phyloP scores from a whole-genome alignment of 2,888 invertebrate species.

The Drosophila aldrichi region DNA sequence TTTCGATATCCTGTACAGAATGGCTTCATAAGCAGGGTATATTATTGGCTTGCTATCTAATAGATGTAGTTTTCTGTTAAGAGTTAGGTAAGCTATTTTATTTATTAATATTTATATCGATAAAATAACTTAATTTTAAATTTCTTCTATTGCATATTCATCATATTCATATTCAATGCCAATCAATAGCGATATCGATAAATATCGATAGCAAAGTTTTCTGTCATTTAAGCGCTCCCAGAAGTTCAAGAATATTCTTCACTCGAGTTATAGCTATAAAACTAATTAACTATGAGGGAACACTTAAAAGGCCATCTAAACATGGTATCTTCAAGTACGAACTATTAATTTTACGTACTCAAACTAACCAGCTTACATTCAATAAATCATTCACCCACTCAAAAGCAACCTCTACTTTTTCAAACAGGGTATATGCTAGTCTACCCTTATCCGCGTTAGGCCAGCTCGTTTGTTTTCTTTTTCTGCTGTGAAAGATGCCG shows the following conservation, averaged over 20 bases:
- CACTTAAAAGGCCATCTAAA: no score
- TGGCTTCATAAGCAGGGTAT: background rate
- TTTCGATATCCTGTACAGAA: background rate
- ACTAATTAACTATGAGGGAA: no score
- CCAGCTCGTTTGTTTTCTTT: slow-evolving; percentile 2
- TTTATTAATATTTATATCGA: no score
- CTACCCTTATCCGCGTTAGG: accelerated
- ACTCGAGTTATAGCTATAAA: no score
- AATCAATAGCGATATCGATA: background rate
- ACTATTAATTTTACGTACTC: no score
- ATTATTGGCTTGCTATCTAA: background rate
- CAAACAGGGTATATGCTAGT: background rate
- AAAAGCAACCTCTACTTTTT: background rate
- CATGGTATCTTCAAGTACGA: no score
- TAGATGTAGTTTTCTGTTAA: background rate
- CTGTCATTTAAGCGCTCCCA: no score
- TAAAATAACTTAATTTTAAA: no score
- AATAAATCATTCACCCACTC: background rate
- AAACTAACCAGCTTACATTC: no score
- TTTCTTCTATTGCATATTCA: no score
- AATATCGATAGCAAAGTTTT: background rate
- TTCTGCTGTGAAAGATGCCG: slow-evolving; percentile 36
- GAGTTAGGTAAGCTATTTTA: no score
- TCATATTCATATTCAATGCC: background rate
- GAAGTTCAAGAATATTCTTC: no score